Conservation (phyloP, 2,888 invertebrate genomes). For the Anoplius nigerrimus region DNA sequence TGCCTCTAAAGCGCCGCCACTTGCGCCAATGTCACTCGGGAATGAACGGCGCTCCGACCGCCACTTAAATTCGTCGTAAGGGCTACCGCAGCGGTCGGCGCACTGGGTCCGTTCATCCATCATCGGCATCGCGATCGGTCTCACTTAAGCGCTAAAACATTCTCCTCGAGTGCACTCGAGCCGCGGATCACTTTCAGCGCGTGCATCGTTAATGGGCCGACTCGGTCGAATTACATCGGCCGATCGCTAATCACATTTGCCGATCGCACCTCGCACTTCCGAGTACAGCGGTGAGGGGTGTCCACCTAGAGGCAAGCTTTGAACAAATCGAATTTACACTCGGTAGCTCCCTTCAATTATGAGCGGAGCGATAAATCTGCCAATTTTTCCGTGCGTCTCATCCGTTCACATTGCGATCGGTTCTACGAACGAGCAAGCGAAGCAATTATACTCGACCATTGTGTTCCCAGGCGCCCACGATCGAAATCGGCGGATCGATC, state of each 20-base stretch:
- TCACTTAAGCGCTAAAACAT: conserved; percentile 21
- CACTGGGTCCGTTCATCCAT: background rate
- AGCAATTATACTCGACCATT: too few relatives aligned
- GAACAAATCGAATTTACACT: too few relatives aligned
- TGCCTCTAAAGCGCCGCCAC: background rate
- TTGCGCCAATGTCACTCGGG: too few relatives aligned
- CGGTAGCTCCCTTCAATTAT: too few relatives aligned
- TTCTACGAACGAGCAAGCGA: too few relatives aligned
- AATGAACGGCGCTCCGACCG: too few relatives aligned
- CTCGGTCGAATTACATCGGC: background rate
- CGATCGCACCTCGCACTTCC: background rate
- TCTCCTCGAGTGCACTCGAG: conserved; percentile 19
- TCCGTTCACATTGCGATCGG: too few relatives aligned
- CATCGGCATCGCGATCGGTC: background rate
- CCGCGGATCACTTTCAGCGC: conserved; percentile 13
- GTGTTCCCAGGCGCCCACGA: too few relatives aligned
- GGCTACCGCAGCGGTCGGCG: background rate
- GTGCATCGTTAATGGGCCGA: conserved; percentile 14
- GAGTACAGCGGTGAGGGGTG: background rate
- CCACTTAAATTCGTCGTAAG: background rate
- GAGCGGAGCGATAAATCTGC: too few relatives aligned
- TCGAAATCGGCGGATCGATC: too few relatives aligned
- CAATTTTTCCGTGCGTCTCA: too few relatives aligned
- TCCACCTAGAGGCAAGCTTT: too few relatives aligned
- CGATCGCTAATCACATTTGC: conserved; percentile 9